These are phyloP conservation scores for Cliona cf. orientalis DNA, from an alignment of 37 sponge, comb jelly and placozoan genomes.

Conservation along the genomic window DNA sequence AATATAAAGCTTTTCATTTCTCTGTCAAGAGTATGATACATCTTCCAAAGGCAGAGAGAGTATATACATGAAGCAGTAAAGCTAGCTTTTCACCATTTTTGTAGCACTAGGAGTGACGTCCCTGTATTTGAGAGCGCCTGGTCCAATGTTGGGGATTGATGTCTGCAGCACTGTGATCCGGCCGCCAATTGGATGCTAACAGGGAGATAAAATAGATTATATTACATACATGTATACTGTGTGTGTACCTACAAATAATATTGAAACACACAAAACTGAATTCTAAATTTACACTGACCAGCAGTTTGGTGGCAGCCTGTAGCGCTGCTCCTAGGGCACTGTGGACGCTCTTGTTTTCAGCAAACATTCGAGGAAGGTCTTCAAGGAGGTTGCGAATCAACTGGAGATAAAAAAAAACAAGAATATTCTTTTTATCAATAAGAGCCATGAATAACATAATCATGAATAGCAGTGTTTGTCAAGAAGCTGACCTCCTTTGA, in stretches of 20 bases:
- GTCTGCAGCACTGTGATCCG: constrained; percentile 73
- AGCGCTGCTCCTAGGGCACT: constrained; percentile 91
- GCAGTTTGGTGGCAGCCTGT: constrained; percentile 80
- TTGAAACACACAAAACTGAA: too few species aligned
- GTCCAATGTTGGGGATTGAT: constrained; percentile 72
- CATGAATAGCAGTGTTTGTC: not conserved
- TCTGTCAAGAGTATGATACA: not conserved
- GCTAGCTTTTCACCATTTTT: constrained; percentile 34
- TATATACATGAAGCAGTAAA: not conserved
- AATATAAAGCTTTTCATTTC: not conserved
- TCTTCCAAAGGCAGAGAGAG: too few species aligned
- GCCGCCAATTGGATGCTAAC: constrained; percentile 74
- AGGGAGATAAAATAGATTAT: not conserved
- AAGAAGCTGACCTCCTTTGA: constrained; percentile 70
- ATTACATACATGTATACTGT: constrained; percentile 15
- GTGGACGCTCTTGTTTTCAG: constrained; percentile 51
- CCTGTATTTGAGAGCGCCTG: constrained; percentile 74
- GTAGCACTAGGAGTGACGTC: constrained; percentile 29
- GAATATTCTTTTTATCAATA: not conserved
- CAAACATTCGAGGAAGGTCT: constrained; percentile 90
- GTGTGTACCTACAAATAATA: not conserved
- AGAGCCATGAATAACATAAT: not conserved
- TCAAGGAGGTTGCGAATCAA: constrained; percentile 75
- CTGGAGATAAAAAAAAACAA: constrained; percentile 18
- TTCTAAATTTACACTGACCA: constrained; percentile 60